These are phyloP conservation scores for Metridium senile DNA, from an alignment of 92 coral and sea anemone genomes.

Conservation along the genomic window DNA sequence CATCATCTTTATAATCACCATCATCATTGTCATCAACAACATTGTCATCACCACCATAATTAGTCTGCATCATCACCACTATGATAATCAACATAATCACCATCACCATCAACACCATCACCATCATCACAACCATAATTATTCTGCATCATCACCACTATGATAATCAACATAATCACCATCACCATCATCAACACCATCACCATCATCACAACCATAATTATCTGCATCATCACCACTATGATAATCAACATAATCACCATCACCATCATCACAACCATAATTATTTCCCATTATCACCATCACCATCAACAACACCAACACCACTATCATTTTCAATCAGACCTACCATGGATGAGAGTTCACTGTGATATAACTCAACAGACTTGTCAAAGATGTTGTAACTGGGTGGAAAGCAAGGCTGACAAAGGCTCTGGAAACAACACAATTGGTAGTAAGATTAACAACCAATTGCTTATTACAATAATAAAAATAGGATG, in stretches of 20 bases:
- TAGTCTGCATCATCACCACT: background rate
- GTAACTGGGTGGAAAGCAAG: slow-evolving; percentile 89
- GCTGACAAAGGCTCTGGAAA: slow-evolving; percentile 80
- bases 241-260: background rate
- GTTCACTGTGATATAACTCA: slow-evolving; percentile 81
- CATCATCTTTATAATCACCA: background rate
- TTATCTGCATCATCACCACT: background rate
- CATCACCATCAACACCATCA: background rate
- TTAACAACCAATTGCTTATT: background rate
- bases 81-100: background rate
- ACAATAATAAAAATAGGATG: background rate
- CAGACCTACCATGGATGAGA: slow-evolving; percentile 76
- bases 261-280: background rate
- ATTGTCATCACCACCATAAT: background rate
- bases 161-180: background rate
- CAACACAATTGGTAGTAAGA: background rate
- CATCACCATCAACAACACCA: background rate
- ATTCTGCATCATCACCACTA: background rate
- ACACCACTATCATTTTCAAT: background rate
- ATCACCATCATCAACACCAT: background rate
- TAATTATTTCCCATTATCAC: background rate
- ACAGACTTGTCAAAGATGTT: slow-evolving; percentile 83
- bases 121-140: background rate
- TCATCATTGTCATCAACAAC: background rate
- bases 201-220: background rate